These are phyloP conservation scores for Odocoileus hemionus DNA, from an alignment of 2,113 vertebrate genomes.

Conservation along the genomic window DNA sequence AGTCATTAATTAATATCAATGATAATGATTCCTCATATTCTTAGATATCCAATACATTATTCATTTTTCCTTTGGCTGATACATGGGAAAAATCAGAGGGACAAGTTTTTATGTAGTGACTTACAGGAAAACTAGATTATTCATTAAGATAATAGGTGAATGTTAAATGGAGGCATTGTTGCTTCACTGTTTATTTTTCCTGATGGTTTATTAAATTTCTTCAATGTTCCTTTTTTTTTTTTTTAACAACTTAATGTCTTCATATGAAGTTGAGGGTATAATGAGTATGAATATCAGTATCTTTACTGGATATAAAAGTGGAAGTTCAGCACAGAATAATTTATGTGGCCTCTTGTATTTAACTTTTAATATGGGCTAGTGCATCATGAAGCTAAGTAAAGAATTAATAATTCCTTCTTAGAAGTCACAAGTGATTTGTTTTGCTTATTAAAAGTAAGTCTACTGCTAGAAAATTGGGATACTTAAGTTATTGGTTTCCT, in stretches of 20 bases:
- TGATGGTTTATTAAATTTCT: slow-evolving; percentile 41
- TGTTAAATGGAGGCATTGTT: slow-evolving; percentile 1
- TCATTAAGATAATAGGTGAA: slow-evolving; percentile 30
- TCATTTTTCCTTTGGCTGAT: neutral
- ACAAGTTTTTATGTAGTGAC: slow-evolving; percentile 29
- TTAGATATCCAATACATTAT: neutral
- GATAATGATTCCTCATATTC: slow-evolving; percentile 20
- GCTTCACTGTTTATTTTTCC: neutral
- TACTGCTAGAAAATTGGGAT: neutral
- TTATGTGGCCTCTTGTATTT: neutral
- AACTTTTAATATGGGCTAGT: neutral
- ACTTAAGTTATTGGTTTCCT: neutral
- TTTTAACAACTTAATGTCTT: slow-evolving; percentile 29
- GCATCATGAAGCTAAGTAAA: neutral
- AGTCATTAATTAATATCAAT: slow-evolving; percentile 14
- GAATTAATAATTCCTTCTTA: slow-evolving; percentile 17
- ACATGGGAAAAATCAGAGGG: neutral
- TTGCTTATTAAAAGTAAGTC: slow-evolving; percentile 23
- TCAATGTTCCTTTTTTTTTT: neutral
- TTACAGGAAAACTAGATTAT: slow-evolving; percentile 27
- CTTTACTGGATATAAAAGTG: neutral
- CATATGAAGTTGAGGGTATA: neutral
- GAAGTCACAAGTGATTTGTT: neutral
- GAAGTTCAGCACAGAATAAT: neutral
- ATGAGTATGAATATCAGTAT: neutral